Evolutionary conservation across 2,888 invertebrate genomes (phyloP).

Genomic region (Thecophora atra): DNA sequence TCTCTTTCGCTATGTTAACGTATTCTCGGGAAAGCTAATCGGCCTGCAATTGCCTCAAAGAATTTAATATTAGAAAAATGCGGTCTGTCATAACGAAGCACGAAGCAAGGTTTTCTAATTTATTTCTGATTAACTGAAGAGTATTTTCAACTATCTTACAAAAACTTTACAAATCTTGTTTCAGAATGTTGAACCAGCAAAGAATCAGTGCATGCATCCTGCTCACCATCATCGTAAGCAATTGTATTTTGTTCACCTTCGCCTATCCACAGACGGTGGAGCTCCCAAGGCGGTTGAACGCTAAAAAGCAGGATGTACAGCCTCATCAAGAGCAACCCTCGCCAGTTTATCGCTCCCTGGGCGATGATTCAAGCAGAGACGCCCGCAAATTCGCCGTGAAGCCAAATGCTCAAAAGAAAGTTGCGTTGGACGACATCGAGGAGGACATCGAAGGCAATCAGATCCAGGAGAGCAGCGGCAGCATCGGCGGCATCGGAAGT

Average conservation of each 20-base stretch:
- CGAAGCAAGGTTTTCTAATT: no score
- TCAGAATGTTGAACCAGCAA: conserved; percentile 73
- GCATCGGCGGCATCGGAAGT: conserved; percentile 68
- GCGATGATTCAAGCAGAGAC: conserved; percentile 42
- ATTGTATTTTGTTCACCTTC: conserved; percentile 73
- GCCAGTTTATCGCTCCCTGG: conserved; percentile 52
- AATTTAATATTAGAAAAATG: no score
- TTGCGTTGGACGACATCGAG: conserved; percentile 81
- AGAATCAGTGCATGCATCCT: conserved; percentile 75
- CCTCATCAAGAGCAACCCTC: conserved; percentile 36
- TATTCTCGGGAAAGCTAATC: no score
- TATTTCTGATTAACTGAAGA: no score
- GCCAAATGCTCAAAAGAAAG: conserved; percentile 89
- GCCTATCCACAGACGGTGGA: conserved; percentile 72
- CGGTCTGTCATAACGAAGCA: no score
- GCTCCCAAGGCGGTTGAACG: conserved; percentile 52
- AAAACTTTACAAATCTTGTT: conserved; percentile 34
- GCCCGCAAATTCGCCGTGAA: conserved; percentile 86
- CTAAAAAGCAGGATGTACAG: conserved; percentile 36
- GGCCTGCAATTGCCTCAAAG: no score
- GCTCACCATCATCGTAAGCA: conserved; percentile 75
- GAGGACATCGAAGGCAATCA: conserved; percentile 82
- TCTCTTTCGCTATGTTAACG: no score
- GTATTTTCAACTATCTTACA: not conserved
- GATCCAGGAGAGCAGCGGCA: conserved; percentile 70